Evolutionary conservation across 2,888 invertebrate genomes (phyloP).

Genomic region (Trypoxylon attenuatum): DNA sequence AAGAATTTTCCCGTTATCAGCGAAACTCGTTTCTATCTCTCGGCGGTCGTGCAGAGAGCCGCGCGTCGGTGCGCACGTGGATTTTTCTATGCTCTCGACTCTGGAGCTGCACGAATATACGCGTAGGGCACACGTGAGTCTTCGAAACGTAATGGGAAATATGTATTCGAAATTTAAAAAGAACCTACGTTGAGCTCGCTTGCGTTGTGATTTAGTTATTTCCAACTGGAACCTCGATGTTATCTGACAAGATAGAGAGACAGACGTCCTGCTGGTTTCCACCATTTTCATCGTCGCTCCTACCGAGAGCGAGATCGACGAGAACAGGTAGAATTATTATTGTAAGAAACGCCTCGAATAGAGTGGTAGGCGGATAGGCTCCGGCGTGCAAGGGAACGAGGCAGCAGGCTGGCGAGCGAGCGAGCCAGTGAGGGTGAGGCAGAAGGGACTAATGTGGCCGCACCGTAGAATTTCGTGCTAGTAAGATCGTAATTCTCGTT

Average conservation of each 20-base stretch:
- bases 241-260: constrained; percentile 11
- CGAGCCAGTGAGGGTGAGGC: not conserved
- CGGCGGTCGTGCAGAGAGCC: too few species aligned
- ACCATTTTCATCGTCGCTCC: constrained; percentile 41
- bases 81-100: too few species aligned
- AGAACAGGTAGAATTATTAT: constrained; percentile 53
- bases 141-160: too few species aligned
- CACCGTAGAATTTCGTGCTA: constrained; percentile 53
- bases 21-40: not conserved
- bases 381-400: constrained; percentile 56
- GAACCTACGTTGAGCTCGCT: too few species aligned
- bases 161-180: too few species aligned
- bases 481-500: constrained; percentile 70
- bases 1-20: not conserved
- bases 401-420: constrained; percentile 25
- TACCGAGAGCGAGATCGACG: constrained; percentile 54
- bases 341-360: constrained; percentile 8
- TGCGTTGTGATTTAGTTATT: constrained; percentile 22
- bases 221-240: constrained; percentile 5
- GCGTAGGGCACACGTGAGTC: too few species aligned
- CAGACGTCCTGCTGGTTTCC: constrained; percentile 25
- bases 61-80: too few species aligned
- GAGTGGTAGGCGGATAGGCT: constrained; percentile 54
- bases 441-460: constrained; percentile 50
- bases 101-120: too few species aligned